These are phyloP conservation scores for Mus minutoides DNA, from an alignment of 2,797 vertebrate genomes.

Conservation along the genomic window DNA sequence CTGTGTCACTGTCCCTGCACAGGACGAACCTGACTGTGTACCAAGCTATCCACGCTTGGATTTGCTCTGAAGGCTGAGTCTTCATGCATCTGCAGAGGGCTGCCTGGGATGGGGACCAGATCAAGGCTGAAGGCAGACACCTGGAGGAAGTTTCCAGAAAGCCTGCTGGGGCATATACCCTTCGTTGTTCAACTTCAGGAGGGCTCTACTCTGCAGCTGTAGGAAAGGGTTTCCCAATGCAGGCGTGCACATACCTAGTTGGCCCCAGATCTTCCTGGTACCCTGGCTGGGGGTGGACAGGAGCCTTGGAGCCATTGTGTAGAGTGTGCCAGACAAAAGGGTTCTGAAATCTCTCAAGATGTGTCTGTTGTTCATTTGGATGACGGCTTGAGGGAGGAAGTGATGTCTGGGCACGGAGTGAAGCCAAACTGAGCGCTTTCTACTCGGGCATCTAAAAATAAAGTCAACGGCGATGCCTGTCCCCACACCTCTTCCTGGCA, in stretches of 20 bases:
- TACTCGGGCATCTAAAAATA: constrained; percentile 62
- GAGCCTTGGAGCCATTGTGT: constrained; percentile 45
- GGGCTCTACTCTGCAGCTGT: not conserved
- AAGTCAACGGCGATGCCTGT: not conserved
- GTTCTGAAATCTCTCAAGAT: not conserved
- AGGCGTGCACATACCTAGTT: not conserved
- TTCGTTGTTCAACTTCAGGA: not conserved
- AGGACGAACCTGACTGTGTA: not conserved
- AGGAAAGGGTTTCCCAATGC: not conserved
- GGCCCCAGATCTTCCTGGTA: not conserved
- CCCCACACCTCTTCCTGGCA: not conserved
- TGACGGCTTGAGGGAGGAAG: constrained; percentile 18
- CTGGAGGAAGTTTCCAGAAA: not conserved
- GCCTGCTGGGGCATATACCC: not conserved
- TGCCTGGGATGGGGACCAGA: not conserved
- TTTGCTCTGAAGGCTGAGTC: not conserved
- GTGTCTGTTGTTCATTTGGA: constrained; percentile 50
- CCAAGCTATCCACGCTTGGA: too few species aligned
- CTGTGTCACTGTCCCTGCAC: not conserved
- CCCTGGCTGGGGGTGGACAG: not conserved
- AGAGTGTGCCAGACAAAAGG: not conserved
- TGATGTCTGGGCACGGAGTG: constrained; percentile 24
- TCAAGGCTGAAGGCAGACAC: not conserved
- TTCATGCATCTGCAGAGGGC: not conserved
- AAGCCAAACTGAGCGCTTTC: constrained; percentile 39